Base-by-base conservation (phyloP, 2,113 vertebrate genomes). In the Tricholaema leucomelas region DNA sequence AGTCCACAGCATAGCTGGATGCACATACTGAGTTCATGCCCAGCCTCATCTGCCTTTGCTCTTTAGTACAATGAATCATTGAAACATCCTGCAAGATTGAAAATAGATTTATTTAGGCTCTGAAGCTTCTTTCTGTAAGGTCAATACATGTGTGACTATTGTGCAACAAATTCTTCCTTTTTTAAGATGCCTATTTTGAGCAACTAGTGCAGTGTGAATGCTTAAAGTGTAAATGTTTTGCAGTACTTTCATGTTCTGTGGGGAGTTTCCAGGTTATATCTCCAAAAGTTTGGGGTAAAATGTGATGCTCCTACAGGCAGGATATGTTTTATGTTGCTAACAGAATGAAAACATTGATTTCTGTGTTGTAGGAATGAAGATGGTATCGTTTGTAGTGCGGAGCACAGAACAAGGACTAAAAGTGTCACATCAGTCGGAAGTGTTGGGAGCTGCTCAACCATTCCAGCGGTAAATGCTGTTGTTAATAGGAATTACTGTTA, bases 391-490 rank as follows among this genome's bases (percentile, higher is more conserved):
- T 97, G 97, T 61, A n/a, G 94, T 56, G 87, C 95, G 83, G 97
- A 95, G 21, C 96, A 96, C 81, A 98, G 98, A 88, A 97, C 91
- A 92, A 98, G 98, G 94, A 98, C 98, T 31, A 96, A 97, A 93
- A 99, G 98, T 78, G 81, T 98, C 63, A 97, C 94, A 9, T 99
- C 99, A 21, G 42, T 85, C 31, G 94, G 95, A 92, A 99, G 98
- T 80, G 12, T 93, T 59, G 97, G 98, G n/a, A 99, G 98, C 96
- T 99, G 97, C 92, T 99, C 99, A 56, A 99, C 99, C 50, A 99
- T 99, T 96, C 98, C 99, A 77, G 97, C 95, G 27, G 99, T 99
- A 97, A 98, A 96, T 97, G 58, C 10, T 72, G 8, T 10, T 79
- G 28, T 64, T 72, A 18, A 28, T 30, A 40, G 30, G 8, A 30